These are phyloP conservation scores for Argyresthia albistria DNA, from an alignment of 2,888 invertebrate genomes.

Conservation along the genomic window DNA sequence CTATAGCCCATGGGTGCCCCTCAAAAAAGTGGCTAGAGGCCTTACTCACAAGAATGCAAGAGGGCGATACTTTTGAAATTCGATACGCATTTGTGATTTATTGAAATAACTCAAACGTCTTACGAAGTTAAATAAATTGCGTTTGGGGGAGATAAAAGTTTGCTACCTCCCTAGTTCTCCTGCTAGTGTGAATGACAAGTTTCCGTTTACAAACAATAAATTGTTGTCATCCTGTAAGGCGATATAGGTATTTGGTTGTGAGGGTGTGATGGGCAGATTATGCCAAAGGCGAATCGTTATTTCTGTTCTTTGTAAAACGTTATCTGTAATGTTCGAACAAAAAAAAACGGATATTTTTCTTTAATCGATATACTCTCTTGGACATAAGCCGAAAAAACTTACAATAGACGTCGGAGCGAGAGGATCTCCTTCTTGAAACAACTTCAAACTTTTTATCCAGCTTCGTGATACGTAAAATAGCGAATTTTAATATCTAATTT, in stretches of 20 bases:
- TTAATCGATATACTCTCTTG: too few relatives aligned
- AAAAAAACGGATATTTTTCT: too few relatives aligned
- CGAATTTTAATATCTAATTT: neutral
- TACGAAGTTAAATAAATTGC: conserved; percentile 51
- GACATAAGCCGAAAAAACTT: too few relatives aligned
- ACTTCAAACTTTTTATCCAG: too few relatives aligned
- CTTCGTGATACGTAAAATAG: too few relatives aligned
- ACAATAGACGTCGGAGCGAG: too few relatives aligned
- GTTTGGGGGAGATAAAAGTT: conserved; percentile 58
- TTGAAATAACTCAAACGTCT: conserved; percentile 61
- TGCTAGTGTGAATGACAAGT: conserved; percentile 18
- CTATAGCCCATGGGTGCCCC: conserved; percentile 15
- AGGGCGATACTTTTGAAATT: conserved; percentile 51
- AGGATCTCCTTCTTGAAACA: too few relatives aligned
- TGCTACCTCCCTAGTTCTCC: conserved; percentile 21
- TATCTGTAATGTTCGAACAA: too few relatives aligned
- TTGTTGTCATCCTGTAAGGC: conserved; percentile 50
- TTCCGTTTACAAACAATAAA: conserved; percentile 62
- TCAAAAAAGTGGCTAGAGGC: neutral
- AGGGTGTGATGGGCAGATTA: conserved; percentile 7
- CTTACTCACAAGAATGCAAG: conserved; percentile 1
- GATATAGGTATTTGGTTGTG: conserved; percentile 52
- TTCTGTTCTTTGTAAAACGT: too few relatives aligned
- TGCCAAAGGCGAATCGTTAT: too few relatives aligned
- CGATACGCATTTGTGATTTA: conserved; percentile 67